Evolutionary conservation across 2,113 vertebrate species (phyloP).

Genomic region (Lasiurus cinereus): DNA sequence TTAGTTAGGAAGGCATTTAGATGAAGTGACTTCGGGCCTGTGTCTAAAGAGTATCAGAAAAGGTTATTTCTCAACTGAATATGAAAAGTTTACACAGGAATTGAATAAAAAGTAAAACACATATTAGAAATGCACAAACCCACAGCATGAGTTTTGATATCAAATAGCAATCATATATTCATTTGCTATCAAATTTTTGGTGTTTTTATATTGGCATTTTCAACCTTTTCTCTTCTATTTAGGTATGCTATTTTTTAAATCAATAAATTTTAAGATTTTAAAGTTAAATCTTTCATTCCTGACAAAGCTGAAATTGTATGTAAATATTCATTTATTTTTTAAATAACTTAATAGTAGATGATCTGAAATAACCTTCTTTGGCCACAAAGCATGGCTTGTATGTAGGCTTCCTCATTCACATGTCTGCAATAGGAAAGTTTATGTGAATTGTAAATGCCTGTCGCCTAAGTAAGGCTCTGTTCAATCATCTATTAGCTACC

Average conservation of each 20-base stretch:
- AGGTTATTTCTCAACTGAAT: neutral
- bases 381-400: neutral
- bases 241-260: neutral
- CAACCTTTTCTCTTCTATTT: neutral
- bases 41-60: neutral
- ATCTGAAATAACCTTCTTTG: slow-evolving; percentile 6
- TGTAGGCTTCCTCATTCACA: neutral
- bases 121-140: neutral
- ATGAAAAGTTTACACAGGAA: neutral
- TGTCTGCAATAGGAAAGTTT: neutral
- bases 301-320: neutral
- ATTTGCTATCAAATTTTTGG: neutral
- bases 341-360: neutral
- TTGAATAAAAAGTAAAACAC: neutral
- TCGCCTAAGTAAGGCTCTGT: neutral
- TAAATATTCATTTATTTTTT: slow-evolving; percentile 36
- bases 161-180: neutral
- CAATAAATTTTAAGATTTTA: neutral
- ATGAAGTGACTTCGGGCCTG: neutral
- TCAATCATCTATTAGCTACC: neutral
- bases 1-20: neutral
- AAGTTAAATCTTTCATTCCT: neutral
- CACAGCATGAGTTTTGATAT: neutral
- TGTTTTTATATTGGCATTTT: neutral
- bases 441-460: neutral